Conservation (phyloP, 2,797 vertebrate genomes). For the Amblyopsis hoosieri region DNA sequence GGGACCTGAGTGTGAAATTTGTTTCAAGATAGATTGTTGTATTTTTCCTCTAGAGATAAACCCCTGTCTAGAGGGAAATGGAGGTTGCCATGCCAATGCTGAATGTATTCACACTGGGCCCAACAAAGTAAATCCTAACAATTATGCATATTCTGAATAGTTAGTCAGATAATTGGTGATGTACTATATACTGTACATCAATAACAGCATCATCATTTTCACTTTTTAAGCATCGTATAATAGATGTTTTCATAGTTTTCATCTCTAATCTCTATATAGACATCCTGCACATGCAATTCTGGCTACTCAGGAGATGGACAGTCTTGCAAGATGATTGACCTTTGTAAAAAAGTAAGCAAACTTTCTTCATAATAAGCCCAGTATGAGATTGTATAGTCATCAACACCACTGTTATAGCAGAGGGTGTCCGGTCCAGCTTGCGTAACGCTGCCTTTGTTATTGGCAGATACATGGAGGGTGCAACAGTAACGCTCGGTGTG, state of each 20-base stretch:
- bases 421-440: not conserved
- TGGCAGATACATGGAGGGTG: conserved; percentile 90
- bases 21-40: not conserved
- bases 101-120: conserved; percentile 90
- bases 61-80: conserved; percentile 84
- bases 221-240: not conserved
- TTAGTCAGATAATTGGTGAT: too few relatives aligned
- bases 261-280: conserved; percentile 66
- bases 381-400: not conserved
- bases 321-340: conserved; percentile 77
- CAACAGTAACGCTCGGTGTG: conserved; percentile 81
- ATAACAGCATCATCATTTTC: too few relatives aligned
- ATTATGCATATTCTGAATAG: too few relatives aligned
- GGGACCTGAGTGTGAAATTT: too few relatives aligned
- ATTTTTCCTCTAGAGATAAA: conserved; percentile 83
- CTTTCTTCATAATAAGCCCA: not conserved
- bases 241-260: not conserved
- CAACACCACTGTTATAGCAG: not conserved
- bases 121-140: conserved; percentile 79
- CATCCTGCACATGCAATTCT: conserved; percentile 81
- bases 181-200: too few relatives aligned
- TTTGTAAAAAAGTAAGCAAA: conserved; percentile 80
- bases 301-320: conserved; percentile 83
- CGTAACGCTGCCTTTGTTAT: not conserved
- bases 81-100: conserved; percentile 84